These are phyloP conservation scores for Cirrhinus mrigala DNA, from an alignment of 2,797 vertebrate genomes.

Conservation along the genomic window DNA sequence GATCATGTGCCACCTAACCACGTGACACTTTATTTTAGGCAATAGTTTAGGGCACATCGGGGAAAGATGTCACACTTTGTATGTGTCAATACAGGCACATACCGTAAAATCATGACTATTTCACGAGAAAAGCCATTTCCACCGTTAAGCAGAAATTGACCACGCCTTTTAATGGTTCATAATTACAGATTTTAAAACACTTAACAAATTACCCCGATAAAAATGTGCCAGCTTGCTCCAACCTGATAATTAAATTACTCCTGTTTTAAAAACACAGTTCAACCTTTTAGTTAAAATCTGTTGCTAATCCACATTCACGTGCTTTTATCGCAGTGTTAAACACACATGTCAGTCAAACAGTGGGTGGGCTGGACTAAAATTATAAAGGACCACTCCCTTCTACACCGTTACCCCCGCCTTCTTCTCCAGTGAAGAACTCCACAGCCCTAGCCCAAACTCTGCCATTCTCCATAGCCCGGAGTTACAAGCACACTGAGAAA, in stretches of 20 bases:
- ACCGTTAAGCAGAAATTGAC: background rate
- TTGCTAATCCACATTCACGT: background rate
- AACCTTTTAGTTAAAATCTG: background rate
- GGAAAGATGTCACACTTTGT: background rate
- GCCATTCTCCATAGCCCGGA: slow-evolving; percentile 81
- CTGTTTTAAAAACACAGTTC: background rate
- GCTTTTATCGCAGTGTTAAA: background rate
- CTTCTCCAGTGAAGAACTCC: slow-evolving; percentile 74
- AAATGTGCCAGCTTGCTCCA: background rate
- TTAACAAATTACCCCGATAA: background rate
- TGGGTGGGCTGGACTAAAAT: slow-evolving; percentile 73
- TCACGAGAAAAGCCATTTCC: background rate
- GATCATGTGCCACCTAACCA: background rate
- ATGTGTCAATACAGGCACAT: background rate
- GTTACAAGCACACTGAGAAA: slow-evolving; percentile 72
- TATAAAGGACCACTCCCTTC: slow-evolving; percentile 77
- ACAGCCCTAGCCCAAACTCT: slow-evolving; percentile 68
- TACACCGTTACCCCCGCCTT: slow-evolving; percentile 70
- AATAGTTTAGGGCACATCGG: background rate
- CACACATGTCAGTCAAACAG: slow-evolving; percentile 27
- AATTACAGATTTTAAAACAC: background rate
- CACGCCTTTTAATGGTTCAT: background rate
- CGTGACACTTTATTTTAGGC: background rate
- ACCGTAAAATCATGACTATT: background rate
- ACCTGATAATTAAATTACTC: background rate